These are phyloP conservation scores for Platycnemis pennipes DNA, from an alignment of 2,888 invertebrate species.

Conservation along the genomic window DNA sequence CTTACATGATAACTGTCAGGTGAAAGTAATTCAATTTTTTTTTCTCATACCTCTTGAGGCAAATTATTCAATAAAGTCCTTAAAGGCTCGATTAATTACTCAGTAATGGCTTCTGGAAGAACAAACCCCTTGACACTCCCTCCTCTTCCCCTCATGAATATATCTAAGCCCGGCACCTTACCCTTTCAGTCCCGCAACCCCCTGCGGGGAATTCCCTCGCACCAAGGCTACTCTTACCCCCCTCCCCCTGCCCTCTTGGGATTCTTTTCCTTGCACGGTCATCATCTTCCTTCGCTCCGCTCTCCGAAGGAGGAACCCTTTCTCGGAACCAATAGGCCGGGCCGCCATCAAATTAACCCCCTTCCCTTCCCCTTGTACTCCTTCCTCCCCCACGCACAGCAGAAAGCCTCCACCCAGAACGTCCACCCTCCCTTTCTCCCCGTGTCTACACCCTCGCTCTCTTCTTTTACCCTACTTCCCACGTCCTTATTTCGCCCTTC, in stretches of 20 bases:
- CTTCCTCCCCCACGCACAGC: too few relatives aligned
- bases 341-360: conserved; percentile 20
- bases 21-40: background rate
- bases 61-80: background rate
- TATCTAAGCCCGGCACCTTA: background rate
- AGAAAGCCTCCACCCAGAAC: too few relatives aligned
- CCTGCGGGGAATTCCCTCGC: too few relatives aligned
- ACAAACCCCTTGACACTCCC: background rate
- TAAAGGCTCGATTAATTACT: background rate
- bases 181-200: conserved; percentile 51
- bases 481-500: too few relatives aligned
- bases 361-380: background rate
- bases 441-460: background rate
- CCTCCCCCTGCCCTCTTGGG: background rate
- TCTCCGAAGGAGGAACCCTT: background rate
- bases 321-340: background rate
- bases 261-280: background rate
- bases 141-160: conserved; percentile 73
- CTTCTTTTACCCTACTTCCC: background rate
- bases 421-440: background rate
- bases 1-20: background rate
- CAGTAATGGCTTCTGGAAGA: conserved; percentile 12
- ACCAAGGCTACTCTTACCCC: background rate
- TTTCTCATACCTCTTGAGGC: background rate
- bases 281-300: background rate